Base-by-base conservation (phyloP, 2,888 invertebrate species). In the Pachymerium ferrugineum region DNA sequence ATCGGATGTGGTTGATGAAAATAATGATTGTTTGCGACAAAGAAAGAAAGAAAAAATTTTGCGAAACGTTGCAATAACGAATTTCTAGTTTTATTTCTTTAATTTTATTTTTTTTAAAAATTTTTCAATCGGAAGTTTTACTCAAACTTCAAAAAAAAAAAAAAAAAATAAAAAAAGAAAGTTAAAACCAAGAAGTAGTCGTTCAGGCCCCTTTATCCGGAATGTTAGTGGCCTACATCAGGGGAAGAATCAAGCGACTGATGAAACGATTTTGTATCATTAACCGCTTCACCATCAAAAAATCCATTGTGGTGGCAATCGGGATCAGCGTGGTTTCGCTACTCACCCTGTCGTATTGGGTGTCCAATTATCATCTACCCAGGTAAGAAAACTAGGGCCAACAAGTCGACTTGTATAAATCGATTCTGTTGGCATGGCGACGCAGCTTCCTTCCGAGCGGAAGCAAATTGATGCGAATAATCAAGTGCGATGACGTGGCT, bases 391-490 rank as follows among this genome's bases (percentile, higher is more conserved):
- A 54, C 19, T 54, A 22, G 0, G 47, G 47, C 16, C 47, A 54
- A 54, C 47, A 54, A 54, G 47, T 54, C 47, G 47, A 54, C n/a
- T n/a, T n/a, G n/a, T n/a, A n/a, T n/a, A n/a, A 10, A 54, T 22
- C 22, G 47, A 54, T 54, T n/a, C 19, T 19, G 47, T 54, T 19
- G 47, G 19, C 47, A 16, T 54, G 16, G 47, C 19, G 19, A 54
- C 19, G 6, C 47, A 16, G 47, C 22, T 54, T 54, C 47, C 47
- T 12, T 22, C 19, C 19, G 22, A 8, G 47, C 47, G 47, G 47
- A 54, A 54, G 47, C 19, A 54, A 54, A 54, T 54, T 54, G 47
- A 54, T 54, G 47, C 19, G 47, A 54, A 54, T 54, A 54, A 54
- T 54, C 47, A 54, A n/a, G 47, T 16, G 47, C 19, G 47, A 54